Base-by-base conservation (phyloP, 2,797 vertebrate genomes). In the Calcarius lapponicus region DNA sequence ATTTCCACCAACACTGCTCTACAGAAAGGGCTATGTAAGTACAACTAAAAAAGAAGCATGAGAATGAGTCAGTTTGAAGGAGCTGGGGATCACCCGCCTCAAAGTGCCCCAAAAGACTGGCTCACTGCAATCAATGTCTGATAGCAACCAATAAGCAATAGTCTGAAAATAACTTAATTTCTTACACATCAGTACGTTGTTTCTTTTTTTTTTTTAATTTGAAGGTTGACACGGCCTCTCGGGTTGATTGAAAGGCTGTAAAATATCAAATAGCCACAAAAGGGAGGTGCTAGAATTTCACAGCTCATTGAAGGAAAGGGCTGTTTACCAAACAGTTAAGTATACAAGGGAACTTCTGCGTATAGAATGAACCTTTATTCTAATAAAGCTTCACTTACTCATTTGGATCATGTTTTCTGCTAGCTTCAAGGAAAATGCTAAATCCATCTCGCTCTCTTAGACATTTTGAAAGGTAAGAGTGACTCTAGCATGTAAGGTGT, bases 191-290 rank as follows among this genome's bases (percentile, higher is more conserved):
- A 73, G 58, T 19, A 18, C 24, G 13, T 5, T 36, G 9, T 8
- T 31, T 36, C 40, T 9, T 7, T 20, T 32, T 32, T 71, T 64
- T 79, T 73, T 76, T 78, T 32, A 34, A 48, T 86, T 43, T 84
- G 70, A 74, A 79, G 22, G n/a, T 57, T 84, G 89, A 53, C 56
- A 36, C 0, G 0, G 57, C 25, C n/a, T 69, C 28, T 80, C 54
- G 62, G 56, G 29, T 56, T 90, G 72, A 83, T 28, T 66, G 61
- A 92, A 92, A 92, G 48, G 32, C 31, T 66, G 57, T 80, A 86
- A 95, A 96, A 92, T 70, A 56, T 50, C 43, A 73, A 83, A 80
- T 20, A 88, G 36, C 36, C 48, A 78, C 45, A 61, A 93, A 78
- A 83, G 69, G 53, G 67, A 73, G 40, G 78, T 10, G 25, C 36